phyloP scores from a whole-genome alignment of 37 sponge, comb jelly and placozoan species.

The Halichondria panicea region DNA sequence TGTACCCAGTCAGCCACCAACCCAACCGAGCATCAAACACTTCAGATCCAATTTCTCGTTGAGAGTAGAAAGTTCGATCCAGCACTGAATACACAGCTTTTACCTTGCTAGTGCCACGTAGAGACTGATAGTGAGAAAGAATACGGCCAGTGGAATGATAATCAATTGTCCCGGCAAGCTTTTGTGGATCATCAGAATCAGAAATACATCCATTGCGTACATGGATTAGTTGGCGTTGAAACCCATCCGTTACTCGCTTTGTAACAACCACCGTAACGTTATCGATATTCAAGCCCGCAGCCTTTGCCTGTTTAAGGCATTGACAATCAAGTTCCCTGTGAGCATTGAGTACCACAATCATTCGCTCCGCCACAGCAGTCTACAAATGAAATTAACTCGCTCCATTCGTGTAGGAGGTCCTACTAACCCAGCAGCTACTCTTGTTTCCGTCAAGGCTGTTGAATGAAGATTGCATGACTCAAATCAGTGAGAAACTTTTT shows the following conservation, averaged over 20 bases:
- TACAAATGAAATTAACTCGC: constrained; percentile 37
- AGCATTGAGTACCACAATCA: constrained; percentile 42
- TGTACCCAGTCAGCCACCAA: constrained; percentile 53
- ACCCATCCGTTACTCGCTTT: constrained; percentile 19
- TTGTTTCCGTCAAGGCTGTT: constrained; percentile 2
- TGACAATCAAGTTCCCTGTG: constrained; percentile 34
- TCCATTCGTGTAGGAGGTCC: constrained; percentile 25
- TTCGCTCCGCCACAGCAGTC: constrained; percentile 39
- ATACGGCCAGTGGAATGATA: constrained; percentile 38
- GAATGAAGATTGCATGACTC: constrained; percentile 23
- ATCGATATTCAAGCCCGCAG: constrained; percentile 36
- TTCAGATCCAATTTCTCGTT: constrained; percentile 42
- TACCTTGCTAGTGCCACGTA: constrained; percentile 56
- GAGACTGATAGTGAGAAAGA: constrained; percentile 23
- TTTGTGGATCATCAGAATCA: constrained; percentile 48
- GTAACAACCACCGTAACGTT: constrained; percentile 38
- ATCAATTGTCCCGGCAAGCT: constrained; percentile 37
- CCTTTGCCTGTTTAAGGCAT: constrained; percentile 23
- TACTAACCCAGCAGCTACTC: constrained; percentile 20
- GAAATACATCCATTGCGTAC: constrained; percentile 53
- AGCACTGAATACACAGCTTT: constrained; percentile 54
- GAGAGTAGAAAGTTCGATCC: constrained; percentile 49
- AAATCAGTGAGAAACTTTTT: constrained; percentile 35
- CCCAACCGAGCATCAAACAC: constrained; percentile 62
- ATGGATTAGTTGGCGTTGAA: constrained; percentile 38